A percentile compares a stretch with the other conserved stretches of the same genome.
phyloP scores from a whole-genome alignment of 2,113 vertebrate genomes.

The Acanthochromis polyacanthus region DNA sequence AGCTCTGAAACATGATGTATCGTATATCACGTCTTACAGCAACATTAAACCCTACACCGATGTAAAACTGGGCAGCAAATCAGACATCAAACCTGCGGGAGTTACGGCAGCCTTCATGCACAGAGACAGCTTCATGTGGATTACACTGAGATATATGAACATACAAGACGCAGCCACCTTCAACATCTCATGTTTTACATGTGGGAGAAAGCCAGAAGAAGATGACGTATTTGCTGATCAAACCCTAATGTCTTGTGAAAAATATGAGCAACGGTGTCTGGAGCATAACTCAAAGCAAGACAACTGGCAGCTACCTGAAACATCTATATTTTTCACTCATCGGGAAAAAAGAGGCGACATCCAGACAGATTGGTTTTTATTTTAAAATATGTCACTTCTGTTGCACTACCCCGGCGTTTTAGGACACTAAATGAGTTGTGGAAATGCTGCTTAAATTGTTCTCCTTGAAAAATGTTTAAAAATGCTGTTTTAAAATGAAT shows the following conservation, averaged over 20 bases:
- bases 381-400: too few relatives aligned
- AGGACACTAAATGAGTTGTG: too few relatives aligned
- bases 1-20: slow-evolving; percentile 59
- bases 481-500: too few relatives aligned
- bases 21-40: slow-evolving; percentile 70
- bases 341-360: not conserved
- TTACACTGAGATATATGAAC: slow-evolving; percentile 68
- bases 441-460: too few relatives aligned
- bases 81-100: slow-evolving; percentile 68
- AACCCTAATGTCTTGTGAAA: slow-evolving; percentile 60
- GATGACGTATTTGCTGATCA: slow-evolving; percentile 64
- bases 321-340: slow-evolving; percentile 26
- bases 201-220: slow-evolving; percentile 59
- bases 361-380: too few relatives aligned
- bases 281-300: slow-evolving; percentile 42
- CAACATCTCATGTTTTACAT: slow-evolving; percentile 61
- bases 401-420: too few relatives aligned
- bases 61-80: slow-evolving; percentile 70
- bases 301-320: slow-evolving; percentile 65
- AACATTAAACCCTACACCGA: slow-evolving; percentile 71
- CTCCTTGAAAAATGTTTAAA: too few relatives aligned
- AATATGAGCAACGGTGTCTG: slow-evolving; percentile 48
- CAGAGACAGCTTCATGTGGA: slow-evolving; percentile 68
- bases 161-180: slow-evolving; percentile 42
- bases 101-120: slow-evolving; percentile 38